Percentiles rank a stretch among this genome's conserved stretches.
These are phyloP conservation scores for Melanotaenia parkinsoni DNA, from an alignment of 2,797 vertebrate genomes.

Conservation along the genomic window DNA sequence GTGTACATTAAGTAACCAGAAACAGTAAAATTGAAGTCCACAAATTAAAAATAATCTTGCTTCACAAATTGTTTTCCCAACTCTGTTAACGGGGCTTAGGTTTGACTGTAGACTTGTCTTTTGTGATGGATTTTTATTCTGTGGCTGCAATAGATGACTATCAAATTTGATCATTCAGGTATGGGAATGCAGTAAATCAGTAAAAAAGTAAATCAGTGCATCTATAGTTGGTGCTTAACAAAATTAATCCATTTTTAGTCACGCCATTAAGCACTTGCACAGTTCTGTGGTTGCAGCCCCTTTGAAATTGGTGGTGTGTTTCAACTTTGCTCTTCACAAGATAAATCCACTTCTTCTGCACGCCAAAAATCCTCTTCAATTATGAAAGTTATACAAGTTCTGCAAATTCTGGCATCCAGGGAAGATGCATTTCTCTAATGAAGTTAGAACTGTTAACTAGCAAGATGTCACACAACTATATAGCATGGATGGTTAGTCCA, in stretches of 20 bases:
- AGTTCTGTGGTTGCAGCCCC: neutral
- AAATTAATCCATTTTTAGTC: too few relatives aligned
- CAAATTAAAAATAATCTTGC: too few relatives aligned
- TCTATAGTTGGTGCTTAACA: too few relatives aligned
- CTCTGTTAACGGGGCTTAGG: too few relatives aligned
- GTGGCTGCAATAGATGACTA: neutral
- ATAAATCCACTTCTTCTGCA: neutral
- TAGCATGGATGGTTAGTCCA: neutral
- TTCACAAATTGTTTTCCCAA: too few relatives aligned
- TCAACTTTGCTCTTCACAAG: neutral
- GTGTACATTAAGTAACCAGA: neutral
- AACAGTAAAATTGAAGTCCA: neutral
- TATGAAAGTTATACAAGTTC: neutral
- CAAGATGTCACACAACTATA: neutral
- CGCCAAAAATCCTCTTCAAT: neutral
- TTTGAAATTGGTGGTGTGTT: neutral
- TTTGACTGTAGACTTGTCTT: too few relatives aligned
- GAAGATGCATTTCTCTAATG: neutral
- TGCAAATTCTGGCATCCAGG: neutral
- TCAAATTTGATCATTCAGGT: too few relatives aligned
- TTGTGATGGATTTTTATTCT: neutral
- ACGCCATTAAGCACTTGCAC: too few relatives aligned
- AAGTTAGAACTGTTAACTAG: neutral
- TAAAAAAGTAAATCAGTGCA: too few relatives aligned
- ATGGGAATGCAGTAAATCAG: too few relatives aligned